Conservation (phyloP, 2,888 invertebrate species). For the Oasisia sp. region DNA sequence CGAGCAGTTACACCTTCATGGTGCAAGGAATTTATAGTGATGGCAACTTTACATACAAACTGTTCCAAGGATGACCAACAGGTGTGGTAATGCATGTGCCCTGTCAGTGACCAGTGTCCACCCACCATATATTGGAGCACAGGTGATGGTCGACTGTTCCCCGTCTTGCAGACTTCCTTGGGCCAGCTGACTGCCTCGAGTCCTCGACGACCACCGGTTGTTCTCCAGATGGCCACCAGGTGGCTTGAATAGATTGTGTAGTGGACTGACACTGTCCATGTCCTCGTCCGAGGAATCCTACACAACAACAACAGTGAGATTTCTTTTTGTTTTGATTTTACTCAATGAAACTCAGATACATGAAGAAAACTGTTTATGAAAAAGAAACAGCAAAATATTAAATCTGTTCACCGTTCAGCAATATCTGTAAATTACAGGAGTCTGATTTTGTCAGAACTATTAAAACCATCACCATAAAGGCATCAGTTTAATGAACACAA, state of each 20-base stretch:
- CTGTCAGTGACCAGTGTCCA: background rate
- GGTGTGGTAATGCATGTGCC: background rate
- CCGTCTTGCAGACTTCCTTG: constrained; percentile 24
- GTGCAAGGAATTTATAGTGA: background rate
- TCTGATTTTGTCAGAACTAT: no score
- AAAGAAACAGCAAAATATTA: background rate
- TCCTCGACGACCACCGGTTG: constrained; percentile 21
- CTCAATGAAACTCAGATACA: background rate
- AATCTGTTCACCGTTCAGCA: background rate
- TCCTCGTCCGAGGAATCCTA: background rate
- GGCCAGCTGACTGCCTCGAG: constrained; percentile 10
- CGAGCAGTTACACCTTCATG: background rate
- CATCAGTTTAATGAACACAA: no score
- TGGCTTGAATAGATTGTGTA: constrained; percentile 7
- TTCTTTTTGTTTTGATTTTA: background rate
- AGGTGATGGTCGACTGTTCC: constrained; percentile 32
- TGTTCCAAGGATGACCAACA: background rate
- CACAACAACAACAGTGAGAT: background rate
- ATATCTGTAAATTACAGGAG: background rate
- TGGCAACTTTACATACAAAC: background rate
- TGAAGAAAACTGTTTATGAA: background rate
- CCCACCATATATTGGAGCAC: constrained; percentile 32
- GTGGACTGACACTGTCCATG: background rate
- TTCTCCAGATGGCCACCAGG: constrained; percentile 2
- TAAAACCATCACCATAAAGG: no score